Evolutionary conservation across 2,888 invertebrate genomes (phyloP), one percentile per base, ranked within the genome.

Genomic region (Danaus chrysippus): DNA sequence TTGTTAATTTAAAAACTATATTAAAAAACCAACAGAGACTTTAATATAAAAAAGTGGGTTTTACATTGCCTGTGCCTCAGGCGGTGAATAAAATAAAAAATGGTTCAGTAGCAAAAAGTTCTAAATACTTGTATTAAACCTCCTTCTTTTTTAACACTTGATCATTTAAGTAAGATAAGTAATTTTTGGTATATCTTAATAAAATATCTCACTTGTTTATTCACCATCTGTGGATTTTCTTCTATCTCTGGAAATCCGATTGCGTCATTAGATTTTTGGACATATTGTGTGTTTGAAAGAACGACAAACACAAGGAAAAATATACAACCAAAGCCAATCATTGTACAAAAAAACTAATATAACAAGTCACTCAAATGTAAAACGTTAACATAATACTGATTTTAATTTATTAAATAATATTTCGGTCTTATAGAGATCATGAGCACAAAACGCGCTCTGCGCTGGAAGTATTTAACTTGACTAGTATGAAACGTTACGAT

Each of bases 201-300:
- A 19, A 58, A 60, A 66, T 41, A 43, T 76, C 78, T 79, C 70
- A 89, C 90, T 66, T 88, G 82, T 78, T 84, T 86, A 70, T 89
- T 89, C 66, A 74, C 76, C 67, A 77, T 60, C 61, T 72, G 76
- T 0, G 72, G 69, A 67, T 88, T 79, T 74, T 88, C 90, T 70
- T 89, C 89, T 6, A 69, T 49, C 71, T 90, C 90, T 15, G 89
- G 90, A 76, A 87, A 90, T 66, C 87, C 87, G 66, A 90, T 86
- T 12, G 76, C 73, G 68, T 78, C 82, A 65, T 72, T 74, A 44
- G 70, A 72, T 53, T 74, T 80, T 62, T 67, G 67, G 54, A 76
- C 78, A 5, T 71, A 68, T 55, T 71, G 65, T 15, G 65, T 72
- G 70, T 70, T 70, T 42, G 17, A 49, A 10, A 49, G 15, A 49